Evolutionary conservation across 1,140 invertebrate species (phyloP).

Genomic region (Drosophila mayri): DNA sequence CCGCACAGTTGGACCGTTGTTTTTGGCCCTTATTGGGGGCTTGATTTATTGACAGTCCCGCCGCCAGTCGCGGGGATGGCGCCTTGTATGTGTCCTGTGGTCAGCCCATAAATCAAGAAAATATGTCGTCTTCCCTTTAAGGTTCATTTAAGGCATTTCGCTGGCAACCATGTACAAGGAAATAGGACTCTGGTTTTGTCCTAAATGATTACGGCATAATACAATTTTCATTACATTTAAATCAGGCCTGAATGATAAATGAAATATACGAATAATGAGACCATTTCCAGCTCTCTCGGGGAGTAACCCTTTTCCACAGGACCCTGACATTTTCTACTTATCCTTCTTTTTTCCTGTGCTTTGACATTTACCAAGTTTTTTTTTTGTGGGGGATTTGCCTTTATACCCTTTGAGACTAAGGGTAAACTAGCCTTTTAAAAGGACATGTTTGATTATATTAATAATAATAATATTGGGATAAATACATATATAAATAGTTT

Average conservation of each 20-base stretch:
- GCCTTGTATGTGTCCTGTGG: slow-evolving; percentile 47
- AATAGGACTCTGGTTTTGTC: slow-evolving; percentile 8
- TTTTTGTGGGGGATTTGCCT: slow-evolving; percentile 14
- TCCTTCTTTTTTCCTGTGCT: slow-evolving; percentile 30
- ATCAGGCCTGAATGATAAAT: slow-evolving; percentile 78
- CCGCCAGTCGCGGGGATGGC: slow-evolving; percentile 17
- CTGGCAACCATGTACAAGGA: not conserved
- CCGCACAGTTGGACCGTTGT: slow-evolving; percentile 34
- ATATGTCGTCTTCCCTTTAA: slow-evolving; percentile 59
- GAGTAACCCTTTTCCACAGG: slow-evolving; percentile 36
- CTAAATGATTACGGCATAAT: slow-evolving; percentile 76
- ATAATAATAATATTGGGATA: not conserved
- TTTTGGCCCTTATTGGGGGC: slow-evolving; percentile 30
- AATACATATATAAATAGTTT: not conserved
- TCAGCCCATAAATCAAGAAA: slow-evolving; percentile 62
- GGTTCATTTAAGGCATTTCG: slow-evolving; percentile 1
- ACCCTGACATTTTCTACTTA: slow-evolving; percentile 45
- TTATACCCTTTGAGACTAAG: slow-evolving; percentile 12
- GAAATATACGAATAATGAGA: slow-evolving; percentile 77
- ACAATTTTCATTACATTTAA: slow-evolving; percentile 78
- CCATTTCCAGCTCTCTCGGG: slow-evolving; percentile 25
- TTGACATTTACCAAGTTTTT: slow-evolving; percentile 25
- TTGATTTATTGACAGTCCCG: slow-evolving; percentile 70
- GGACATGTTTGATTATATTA: not conserved
- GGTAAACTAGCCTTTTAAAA: not conserved